A percentile compares a stretch with the other conserved stretches of the same genome.
phyloP scores from a whole-genome alignment of 2,888 invertebrate genomes.

The Atethmia centrago region DNA sequence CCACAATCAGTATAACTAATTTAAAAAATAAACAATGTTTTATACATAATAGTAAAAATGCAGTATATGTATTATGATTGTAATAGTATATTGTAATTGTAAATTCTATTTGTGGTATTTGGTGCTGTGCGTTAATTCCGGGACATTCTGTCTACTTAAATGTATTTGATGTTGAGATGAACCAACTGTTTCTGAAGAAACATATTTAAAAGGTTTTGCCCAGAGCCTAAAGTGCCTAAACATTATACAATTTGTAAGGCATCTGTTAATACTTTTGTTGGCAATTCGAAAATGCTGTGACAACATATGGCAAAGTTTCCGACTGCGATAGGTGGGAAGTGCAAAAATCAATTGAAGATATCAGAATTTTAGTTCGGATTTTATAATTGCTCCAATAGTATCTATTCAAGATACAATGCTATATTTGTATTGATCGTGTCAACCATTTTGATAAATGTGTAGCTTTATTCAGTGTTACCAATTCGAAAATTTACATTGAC shows the following conservation, averaged over 20 bases:
- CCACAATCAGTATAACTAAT: too few relatives aligned
- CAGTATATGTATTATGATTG: too few relatives aligned
- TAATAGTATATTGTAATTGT: too few relatives aligned
- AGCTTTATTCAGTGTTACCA: not conserved
- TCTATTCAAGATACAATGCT: not conserved
- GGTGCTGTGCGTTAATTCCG: too few relatives aligned
- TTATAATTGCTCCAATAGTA: not conserved
- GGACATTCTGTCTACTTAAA: not conserved
- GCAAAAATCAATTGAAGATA: not conserved
- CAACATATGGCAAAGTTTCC: not conserved
- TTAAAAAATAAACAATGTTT: too few relatives aligned
- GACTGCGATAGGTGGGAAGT: not conserved
- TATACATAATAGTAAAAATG: too few relatives aligned
- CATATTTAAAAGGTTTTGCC: not conserved
- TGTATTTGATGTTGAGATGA: not conserved
- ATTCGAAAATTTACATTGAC: not conserved
- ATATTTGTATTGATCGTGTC: not conserved
- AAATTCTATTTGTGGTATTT: too few relatives aligned
- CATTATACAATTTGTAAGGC: not conserved
- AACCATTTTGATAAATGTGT: not conserved
- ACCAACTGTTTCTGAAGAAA: constrained; percentile 5
- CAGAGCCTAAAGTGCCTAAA: not conserved
- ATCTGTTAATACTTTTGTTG: not conserved
- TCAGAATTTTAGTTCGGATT: not conserved
- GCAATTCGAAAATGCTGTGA: not conserved